These are phyloP conservation scores for Gobius niger DNA, from an alignment of 2,113 vertebrate species.

Conservation along the genomic window DNA sequence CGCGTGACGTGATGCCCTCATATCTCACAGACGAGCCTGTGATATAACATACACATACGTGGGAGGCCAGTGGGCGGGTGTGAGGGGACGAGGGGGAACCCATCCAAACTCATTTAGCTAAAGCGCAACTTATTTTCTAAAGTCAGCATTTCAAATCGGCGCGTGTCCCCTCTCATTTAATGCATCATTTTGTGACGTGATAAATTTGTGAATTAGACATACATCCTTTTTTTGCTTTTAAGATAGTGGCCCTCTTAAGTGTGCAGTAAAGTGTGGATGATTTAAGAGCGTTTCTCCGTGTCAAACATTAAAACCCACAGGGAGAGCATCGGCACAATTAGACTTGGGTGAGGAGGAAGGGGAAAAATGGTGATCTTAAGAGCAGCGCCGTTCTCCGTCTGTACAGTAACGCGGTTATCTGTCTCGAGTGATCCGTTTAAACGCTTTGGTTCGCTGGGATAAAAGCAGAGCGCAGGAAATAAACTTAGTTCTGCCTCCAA, in stretches of 20 bases:
- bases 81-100: slow-evolving; percentile 63
- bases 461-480: slow-evolving; percentile 82
- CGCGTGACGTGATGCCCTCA: slow-evolving; percentile 14
- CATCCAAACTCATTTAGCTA: slow-evolving; percentile 77
- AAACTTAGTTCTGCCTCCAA: slow-evolving; percentile 85
- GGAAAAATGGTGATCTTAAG: slow-evolving; percentile 75
- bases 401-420: slow-evolving; percentile 82
- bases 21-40: slow-evolving; percentile 39
- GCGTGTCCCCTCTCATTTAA: slow-evolving; percentile 82
- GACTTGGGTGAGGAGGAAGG: slow-evolving; percentile 70
- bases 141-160: slow-evolving; percentile 84
- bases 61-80: slow-evolving; percentile 64
- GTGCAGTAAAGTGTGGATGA: slow-evolving; percentile 73
- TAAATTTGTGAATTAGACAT: slow-evolving; percentile 85
- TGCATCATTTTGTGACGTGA: slow-evolving; percentile 81
- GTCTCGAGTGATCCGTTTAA: slow-evolving; percentile 83
- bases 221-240: slow-evolving; percentile 78
- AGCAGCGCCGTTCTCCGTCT: slow-evolving; percentile 76
- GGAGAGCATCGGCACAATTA: slow-evolving; percentile 81
- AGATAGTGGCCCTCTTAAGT: slow-evolving; percentile 76
- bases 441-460: slow-evolving; percentile 82
- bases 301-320: slow-evolving; percentile 83
- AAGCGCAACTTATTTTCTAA: slow-evolving; percentile 81
- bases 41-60: slow-evolving; percentile 56
- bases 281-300: slow-evolving; percentile 82